Conservation (phyloP, 2,888 invertebrate species). For the Ophion slaviceki region DNA sequence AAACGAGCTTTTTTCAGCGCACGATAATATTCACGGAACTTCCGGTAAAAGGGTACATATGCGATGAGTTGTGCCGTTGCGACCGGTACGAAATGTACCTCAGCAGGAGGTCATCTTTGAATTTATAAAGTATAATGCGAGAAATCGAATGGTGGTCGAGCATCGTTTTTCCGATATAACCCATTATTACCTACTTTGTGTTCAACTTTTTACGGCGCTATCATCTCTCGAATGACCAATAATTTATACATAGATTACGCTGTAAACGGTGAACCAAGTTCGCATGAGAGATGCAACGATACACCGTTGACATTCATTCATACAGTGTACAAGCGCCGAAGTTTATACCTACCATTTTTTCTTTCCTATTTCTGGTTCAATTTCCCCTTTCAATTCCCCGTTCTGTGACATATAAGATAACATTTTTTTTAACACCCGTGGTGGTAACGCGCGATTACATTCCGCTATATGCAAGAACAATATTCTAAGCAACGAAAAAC, state of each 20-base stretch:
- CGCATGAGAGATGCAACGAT: not conserved
- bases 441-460: no score
- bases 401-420: not conserved
- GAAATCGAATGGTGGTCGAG: not conserved
- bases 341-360: not conserved
- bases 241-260: not conserved
- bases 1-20: not conserved
- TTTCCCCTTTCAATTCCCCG: not conserved
- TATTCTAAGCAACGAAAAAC: no score
- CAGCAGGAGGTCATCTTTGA: not conserved
- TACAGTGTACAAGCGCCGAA: not conserved
- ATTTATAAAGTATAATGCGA: slow-evolving; percentile 10
- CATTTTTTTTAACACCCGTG: no score
- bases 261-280: not conserved
- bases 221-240: not conserved
- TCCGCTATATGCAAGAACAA: no score
- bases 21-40: not conserved
- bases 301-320: not conserved
- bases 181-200: slow-evolving; percentile 19
- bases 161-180: not conserved
- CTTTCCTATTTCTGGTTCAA: not conserved
- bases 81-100: not conserved
- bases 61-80: not conserved
- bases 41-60: not conserved
- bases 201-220: not conserved